phyloP scores from a whole-genome alignment of 1,140 invertebrate genomes.

The Acromyrmex heyeri region DNA sequence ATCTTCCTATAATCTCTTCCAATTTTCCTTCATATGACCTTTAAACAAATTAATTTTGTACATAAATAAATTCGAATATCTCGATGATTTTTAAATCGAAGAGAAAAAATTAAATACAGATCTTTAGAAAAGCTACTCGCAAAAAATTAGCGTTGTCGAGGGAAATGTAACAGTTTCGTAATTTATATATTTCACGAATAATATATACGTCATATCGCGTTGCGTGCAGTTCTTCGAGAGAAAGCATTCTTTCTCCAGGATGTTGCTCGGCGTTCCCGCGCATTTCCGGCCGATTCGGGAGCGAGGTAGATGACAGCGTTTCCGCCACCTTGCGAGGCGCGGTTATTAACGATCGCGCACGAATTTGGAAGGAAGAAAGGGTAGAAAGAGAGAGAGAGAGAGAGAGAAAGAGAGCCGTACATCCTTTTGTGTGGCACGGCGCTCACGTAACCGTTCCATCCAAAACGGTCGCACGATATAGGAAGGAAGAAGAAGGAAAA shows the following conservation, averaged over 20 bases:
- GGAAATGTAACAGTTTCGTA: background rate
- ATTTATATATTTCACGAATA: background rate
- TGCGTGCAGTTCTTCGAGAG: background rate
- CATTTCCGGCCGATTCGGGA: constrained; percentile 37
- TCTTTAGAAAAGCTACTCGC: no score
- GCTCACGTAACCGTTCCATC: constrained; percentile 60
- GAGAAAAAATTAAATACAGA: background rate
- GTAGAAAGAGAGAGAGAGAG: background rate
- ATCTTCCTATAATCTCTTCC: background rate
- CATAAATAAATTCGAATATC: background rate
- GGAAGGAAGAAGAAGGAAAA: constrained; percentile 28
- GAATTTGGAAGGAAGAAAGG: constrained; percentile 52
- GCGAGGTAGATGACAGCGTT: background rate
- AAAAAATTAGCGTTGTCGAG: background rate
- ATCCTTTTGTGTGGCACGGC: constrained; percentile 47
- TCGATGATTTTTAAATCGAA: background rate
- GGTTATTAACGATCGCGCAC: constrained; percentile 41
- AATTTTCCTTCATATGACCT: background rate
- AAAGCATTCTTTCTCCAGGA: constrained; percentile 20
- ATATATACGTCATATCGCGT: background rate
- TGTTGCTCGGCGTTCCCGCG: constrained; percentile 1
- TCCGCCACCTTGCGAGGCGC: constrained; percentile 24
- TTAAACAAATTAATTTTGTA: background rate
- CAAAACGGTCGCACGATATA: constrained; percentile 55
- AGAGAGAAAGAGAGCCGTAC: constrained; percentile 23